Percentiles rank a stretch among this genome's conserved stretches.
These are phyloP conservation scores for Bruchidius siliquastri DNA, from an alignment of 2,888 invertebrate genomes.

Conservation along the genomic window DNA sequence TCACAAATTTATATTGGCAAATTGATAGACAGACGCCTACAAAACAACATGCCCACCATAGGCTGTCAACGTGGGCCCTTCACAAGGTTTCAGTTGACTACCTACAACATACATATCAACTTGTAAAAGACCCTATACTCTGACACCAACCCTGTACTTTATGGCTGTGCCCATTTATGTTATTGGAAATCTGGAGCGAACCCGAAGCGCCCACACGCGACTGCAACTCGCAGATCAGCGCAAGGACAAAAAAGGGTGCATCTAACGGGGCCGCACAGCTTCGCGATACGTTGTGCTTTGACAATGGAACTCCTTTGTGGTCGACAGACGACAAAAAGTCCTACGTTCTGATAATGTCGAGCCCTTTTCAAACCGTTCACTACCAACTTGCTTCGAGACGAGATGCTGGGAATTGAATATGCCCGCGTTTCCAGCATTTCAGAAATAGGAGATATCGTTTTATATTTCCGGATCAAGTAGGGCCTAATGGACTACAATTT, in stretches of 20 bases:
- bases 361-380: neutral
- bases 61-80: too few relatives aligned
- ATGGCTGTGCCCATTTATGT: neutral
- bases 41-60: too few relatives aligned
- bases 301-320: neutral
- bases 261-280: neutral
- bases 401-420: neutral
- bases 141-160: neutral
- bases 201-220: neutral
- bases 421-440: neutral
- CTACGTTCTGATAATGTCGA: neutral
- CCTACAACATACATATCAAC: too few relatives aligned
- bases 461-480: too few relatives aligned
- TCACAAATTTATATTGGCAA: too few relatives aligned
- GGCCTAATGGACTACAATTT: too few relatives aligned
- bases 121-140: too few relatives aligned
- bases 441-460: too few relatives aligned
- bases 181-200: neutral
- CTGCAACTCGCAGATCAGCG: neutral
- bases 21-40: too few relatives aligned
- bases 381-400: neutral
- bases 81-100: too few relatives aligned
- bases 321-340: neutral
- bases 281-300: neutral
- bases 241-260: neutral